These are phyloP conservation scores for Rhopalosiphum padi DNA, from an alignment of 1,140 invertebrate genomes.

Conservation along the genomic window DNA sequence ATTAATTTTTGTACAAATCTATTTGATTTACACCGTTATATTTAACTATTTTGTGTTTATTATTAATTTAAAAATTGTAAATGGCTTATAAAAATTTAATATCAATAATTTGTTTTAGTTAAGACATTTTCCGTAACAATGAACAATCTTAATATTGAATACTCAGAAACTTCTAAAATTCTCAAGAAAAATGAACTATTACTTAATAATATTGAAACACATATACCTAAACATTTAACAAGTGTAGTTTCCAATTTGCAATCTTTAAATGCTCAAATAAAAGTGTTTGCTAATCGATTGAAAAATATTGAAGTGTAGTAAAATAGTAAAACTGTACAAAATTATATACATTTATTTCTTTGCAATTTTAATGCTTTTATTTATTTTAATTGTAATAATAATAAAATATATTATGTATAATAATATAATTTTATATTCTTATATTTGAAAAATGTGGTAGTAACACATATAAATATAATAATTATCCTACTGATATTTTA, in stretches of 20 bases:
- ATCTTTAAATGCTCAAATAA: background rate
- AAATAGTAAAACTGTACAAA: background rate
- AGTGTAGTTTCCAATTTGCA: background rate
- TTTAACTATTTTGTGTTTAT: background rate
- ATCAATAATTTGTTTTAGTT: conserved; percentile 3
- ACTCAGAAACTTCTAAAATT: background rate
- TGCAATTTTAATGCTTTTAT: background rate
- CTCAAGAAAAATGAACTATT: conserved; percentile 1
- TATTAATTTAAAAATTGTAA: background rate
- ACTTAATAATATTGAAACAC: background rate
- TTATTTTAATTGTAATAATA: background rate
- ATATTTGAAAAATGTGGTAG: too few relatives aligned
- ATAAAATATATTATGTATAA: background rate
- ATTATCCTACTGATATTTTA: too few relatives aligned
- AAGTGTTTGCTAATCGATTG: background rate
- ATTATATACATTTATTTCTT: background rate
- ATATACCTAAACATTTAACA: background rate
- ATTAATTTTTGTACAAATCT: background rate
- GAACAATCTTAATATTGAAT: background rate
- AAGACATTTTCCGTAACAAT: background rate
- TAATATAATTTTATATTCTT: background rate
- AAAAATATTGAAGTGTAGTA: background rate
- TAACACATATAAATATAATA: too few relatives aligned
- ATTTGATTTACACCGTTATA: background rate
- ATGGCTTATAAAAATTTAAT: background rate